phyloP scores from a whole-genome alignment of 2,888 invertebrate species.

The Tenthredo mesomela region DNA sequence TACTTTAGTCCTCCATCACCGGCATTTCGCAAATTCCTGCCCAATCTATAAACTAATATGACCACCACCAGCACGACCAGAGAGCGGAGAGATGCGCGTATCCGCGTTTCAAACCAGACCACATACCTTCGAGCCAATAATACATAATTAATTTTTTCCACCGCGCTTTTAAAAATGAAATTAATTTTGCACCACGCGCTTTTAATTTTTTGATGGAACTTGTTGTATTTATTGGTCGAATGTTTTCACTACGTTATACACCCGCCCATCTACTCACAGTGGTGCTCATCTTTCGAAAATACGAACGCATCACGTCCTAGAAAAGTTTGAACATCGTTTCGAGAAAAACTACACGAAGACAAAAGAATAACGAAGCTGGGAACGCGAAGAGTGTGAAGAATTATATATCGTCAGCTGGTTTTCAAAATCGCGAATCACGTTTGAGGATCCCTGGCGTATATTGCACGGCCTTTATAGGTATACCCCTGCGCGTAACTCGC shows the following conservation, averaged over 20 bases:
- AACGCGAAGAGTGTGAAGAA: neutral
- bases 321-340: neutral
- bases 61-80: neutral
- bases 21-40: constrained; percentile 44
- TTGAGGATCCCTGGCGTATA: constrained; percentile 20
- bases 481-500: neutral
- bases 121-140: constrained; percentile 43
- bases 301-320: neutral
- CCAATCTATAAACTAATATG: constrained; percentile 51
- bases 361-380: neutral
- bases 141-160: constrained; percentile 52
- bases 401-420: neutral
- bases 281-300: neutral
- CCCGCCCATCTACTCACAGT: neutral
- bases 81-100: constrained; percentile 27
- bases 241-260: constrained; percentile 28
- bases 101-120: constrained; percentile 30
- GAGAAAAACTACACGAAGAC: neutral
- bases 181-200: constrained; percentile 51
- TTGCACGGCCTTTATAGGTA: neutral
- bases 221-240: constrained; percentile 42
- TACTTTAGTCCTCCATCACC: constrained; percentile 40
- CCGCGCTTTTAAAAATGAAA: constrained; percentile 48
- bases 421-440: neutral
- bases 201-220: constrained; percentile 39